Evolutionary conservation across 2,888 invertebrate genomes (phyloP).

Genomic region (Gnatocerus cornutus): DNA sequence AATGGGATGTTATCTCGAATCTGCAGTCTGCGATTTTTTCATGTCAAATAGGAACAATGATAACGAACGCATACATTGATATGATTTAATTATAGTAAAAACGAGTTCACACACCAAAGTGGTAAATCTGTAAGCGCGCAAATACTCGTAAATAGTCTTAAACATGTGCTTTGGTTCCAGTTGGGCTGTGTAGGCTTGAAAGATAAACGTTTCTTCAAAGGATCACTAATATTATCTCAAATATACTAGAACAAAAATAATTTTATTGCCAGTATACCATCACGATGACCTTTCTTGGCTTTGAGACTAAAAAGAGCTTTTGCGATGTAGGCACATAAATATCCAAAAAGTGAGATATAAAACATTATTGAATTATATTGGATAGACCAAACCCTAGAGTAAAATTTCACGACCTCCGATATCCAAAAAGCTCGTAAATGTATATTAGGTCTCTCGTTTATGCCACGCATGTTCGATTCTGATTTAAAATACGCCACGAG

Average conservation of each 20-base stretch:
- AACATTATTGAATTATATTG: conserved; percentile 1
- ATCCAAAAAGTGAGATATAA: neutral
- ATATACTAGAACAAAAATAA: conserved; percentile 32
- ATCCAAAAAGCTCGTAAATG: conserved; percentile 10
- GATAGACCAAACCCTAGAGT: neutral
- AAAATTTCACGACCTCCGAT: conserved; percentile 7
- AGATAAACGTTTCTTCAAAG: conserved; percentile 41
- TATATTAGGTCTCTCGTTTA: neutral
- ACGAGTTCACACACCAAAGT: conserved; percentile 13
- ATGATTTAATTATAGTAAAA: conserved; percentile 2
- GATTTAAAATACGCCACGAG: conserved; percentile 27
- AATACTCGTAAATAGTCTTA: conserved; percentile 19
- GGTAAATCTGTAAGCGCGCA: conserved; percentile 36
- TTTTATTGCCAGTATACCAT: conserved; percentile 11
- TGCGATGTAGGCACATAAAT: too few relatives aligned
- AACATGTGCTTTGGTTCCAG: conserved; percentile 22
- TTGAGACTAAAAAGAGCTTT: too few relatives aligned
- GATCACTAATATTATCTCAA: conserved; percentile 30
- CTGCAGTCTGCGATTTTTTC: conserved; percentile 15
- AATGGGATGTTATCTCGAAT: conserved; percentile 3
- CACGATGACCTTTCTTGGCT: neutral
- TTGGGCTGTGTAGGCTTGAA: conserved; percentile 24
- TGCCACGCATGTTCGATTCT: neutral
- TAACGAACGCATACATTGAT: conserved; percentile 15
- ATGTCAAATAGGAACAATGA: neutral